Conservation (phyloP, 2,113 vertebrate species). For the Mesitornis unicolor region DNA sequence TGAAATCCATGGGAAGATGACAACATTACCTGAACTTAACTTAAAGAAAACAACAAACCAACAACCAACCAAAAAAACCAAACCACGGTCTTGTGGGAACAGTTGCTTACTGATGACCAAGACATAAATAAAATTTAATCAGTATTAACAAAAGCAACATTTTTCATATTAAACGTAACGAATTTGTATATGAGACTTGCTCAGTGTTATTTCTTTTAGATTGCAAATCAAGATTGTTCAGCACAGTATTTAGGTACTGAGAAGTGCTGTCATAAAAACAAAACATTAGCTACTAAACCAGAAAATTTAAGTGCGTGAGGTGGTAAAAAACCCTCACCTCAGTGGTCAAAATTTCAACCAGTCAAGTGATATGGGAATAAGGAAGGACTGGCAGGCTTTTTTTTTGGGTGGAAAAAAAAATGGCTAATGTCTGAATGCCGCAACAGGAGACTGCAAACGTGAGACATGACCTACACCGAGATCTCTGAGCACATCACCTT, state of each 20-base stretch:
- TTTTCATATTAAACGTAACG: neutral
- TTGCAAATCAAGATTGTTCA: neutral
- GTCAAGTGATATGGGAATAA: neutral
- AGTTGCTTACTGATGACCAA: neutral
- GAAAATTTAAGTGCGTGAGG: neutral
- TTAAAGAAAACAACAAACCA: neutral
- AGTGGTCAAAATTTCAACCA: neutral
- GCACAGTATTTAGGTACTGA: neutral
- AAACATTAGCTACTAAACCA: neutral
- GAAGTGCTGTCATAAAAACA: neutral
- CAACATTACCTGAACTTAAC: neutral
- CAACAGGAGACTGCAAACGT: neutral
- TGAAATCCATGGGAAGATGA: neutral
- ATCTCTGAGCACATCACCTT: neutral
- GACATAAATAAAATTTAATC: neutral
- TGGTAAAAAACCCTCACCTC: neutral
- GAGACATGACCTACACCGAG: rapidly evolving
- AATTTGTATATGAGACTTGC: neutral
- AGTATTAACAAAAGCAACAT: neutral
- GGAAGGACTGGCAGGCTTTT: neutral
- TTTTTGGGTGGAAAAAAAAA: neutral
- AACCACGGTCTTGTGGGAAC: neutral
- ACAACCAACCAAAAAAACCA: neutral
- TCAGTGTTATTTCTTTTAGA: neutral
- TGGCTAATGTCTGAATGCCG: neutral